Evolutionary conservation across 1,140 invertebrate species (phyloP), one percentile per base, ranked within the genome.

Genomic region (Limonius californicus): DNA sequence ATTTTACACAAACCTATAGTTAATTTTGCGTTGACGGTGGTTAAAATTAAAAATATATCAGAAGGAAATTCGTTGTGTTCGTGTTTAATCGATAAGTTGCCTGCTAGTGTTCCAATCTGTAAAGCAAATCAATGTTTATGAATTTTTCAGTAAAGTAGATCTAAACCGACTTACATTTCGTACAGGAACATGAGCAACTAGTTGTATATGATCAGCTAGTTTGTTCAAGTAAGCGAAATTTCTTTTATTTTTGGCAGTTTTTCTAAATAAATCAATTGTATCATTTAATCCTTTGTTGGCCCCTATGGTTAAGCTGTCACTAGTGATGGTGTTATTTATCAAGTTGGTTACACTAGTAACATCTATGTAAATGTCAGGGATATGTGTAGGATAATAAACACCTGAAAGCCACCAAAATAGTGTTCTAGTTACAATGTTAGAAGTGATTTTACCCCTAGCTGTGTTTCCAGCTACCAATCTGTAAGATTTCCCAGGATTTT

Each of bases 41-140:
- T 58, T 16, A 82, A 84, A 55, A 82, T 78, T 71, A 88, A 85
- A 57, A 73, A 71, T 64, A 87, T 78, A 2, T 86, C 84, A 1
- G 88, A 83, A 66, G 81, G 77, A 16, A 94, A 77, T 0, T 91
- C 90, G 56, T 89, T 78, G 62, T 86, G 81, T 45, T 77, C 62
- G 72, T 92, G 82, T 78, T 93, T 93, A 45, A 93, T 82, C 77
- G 85, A 87, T 61, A 94, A 77, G 74, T 94, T 93, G 32, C 91
- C 91, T 47, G 85, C 90, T 62, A 92, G 78, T 67, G 50, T 14
- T 55, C 14, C n/a, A 35, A 39, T 43, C 16, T 39, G n/a, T 2
- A 39, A 12, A 12, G n/a, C 2, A 39, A 12, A 39, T 39, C n/a
- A 39, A 12, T 39, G 2, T 12, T 39, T 39, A 39, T n/a, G n/a